Conservation (phyloP, 1,140 invertebrate genomes). For the Bombyx mandarina region DNA sequence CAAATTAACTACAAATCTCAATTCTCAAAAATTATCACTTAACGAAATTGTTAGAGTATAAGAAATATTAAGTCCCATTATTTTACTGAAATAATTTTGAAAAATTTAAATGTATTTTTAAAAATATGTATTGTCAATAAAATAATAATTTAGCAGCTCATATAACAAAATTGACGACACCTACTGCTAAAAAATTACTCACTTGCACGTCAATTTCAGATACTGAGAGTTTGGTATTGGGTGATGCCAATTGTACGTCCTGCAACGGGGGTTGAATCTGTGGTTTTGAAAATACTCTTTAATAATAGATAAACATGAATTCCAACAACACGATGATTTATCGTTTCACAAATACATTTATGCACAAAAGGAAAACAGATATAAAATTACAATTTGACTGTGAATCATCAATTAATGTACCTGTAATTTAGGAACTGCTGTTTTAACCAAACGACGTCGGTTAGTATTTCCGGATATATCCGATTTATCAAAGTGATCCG, state of each 20-base stretch:
- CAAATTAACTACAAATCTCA: no score
- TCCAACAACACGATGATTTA: neutral
- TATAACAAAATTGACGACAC: no score
- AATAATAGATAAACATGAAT: neutral
- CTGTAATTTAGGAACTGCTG: neutral
- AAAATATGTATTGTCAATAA: no score
- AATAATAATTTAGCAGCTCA: no score
- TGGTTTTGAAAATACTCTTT: neutral
- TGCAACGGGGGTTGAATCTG: neutral
- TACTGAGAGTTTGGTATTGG: constrained; percentile 1
- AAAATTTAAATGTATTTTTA: no score
- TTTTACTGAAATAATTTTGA: no score
- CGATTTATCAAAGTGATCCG: neutral
- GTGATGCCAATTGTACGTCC: neutral
- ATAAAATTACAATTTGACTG: neutral
- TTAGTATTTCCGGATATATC: neutral
- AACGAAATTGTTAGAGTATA: no score
- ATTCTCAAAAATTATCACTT: no score
- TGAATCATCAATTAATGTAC: neutral
- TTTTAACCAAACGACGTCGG: neutral
- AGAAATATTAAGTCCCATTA: no score
- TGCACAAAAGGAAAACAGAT: neutral
- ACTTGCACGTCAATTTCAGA: neutral
- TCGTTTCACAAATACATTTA: neutral
- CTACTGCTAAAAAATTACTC: no score